Percentiles rank a stretch among this genome's conserved stretches.
Evolutionary conservation across 2,797 vertebrate species (phyloP).

Genomic region (Catharus ustulatus): DNA sequence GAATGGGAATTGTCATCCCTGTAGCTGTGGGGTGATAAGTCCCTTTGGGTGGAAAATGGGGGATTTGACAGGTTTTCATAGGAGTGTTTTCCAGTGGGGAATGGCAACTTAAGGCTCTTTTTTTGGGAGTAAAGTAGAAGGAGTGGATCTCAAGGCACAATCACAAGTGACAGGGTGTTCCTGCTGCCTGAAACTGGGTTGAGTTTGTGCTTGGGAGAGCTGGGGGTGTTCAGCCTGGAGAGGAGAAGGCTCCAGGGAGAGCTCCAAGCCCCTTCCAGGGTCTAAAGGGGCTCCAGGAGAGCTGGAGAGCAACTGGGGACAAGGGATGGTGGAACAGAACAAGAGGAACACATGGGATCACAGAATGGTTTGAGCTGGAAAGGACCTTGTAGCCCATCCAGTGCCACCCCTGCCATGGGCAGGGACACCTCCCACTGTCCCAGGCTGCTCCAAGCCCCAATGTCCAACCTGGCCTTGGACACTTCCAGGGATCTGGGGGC

Average conservation of each 20-base stretch:
- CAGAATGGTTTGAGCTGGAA: not conserved
- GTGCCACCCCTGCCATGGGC: fast-evolving
- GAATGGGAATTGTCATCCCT: constrained; percentile 21
- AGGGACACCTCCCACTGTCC: not conserved
- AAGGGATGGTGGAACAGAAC: fast-evolving
- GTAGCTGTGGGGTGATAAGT: constrained; percentile 1
- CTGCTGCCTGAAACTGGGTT: not conserved
- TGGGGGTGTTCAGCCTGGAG: not conserved
- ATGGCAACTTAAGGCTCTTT: not conserved
- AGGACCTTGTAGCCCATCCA: not conserved
- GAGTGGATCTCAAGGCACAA: not conserved
- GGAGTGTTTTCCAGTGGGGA: fast-evolving
- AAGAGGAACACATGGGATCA: not conserved
- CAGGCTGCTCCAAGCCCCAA: not conserved
- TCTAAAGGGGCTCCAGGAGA: not conserved
- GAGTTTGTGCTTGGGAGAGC: not conserved
- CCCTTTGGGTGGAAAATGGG: not conserved
- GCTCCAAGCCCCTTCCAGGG: not conserved
- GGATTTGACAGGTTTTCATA: not conserved
- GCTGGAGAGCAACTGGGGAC: not conserved
- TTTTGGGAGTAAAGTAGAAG: not conserved
- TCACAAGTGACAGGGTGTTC: not conserved
- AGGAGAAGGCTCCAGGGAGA: not conserved
- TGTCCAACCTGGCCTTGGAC: fast-evolving
- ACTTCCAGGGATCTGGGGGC: not conserved